Base-by-base conservation (phyloP, 2,888 invertebrate species). In the Nebria brevicollis region DNA sequence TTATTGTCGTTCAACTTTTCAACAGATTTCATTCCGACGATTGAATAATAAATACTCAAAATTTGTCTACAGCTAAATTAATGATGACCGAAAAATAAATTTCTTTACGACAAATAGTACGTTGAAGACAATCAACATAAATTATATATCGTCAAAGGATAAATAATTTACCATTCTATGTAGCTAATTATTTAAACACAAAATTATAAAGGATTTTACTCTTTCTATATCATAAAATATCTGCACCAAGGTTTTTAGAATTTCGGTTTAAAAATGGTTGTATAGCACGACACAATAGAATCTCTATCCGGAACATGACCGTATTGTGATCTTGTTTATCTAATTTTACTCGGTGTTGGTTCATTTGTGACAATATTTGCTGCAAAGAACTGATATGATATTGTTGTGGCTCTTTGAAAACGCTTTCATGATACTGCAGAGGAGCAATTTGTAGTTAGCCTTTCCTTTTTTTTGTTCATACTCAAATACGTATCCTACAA, bases 261-360 rank as follows among this genome's bases (percentile, higher is more conserved):
- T 34, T 26, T 72, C 72, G n/a, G 26, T 34, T 15, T 54, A 8
- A 54, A 54, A 54, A 54, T 54, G 8, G 54, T 54, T 8, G 54
- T 11, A 54, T 54, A 8, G 10, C 43, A 43, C 10, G 72, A 72
- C n/a, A 25, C 34, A 20, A 26, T 26, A 8, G 54, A 54, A 54
- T 54, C 5, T 54, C n/a, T n/a, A 13, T n/a, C 25, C 25, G 34
- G 72, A 72, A 72, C 72, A 34, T 66, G 75, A 34, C 15, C 77
- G 70, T 54, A 77, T 77, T 77, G 77, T 77, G 77, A 77, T 77
- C 72, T 64, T 72, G 77, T 77, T 77, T 77, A 77, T 77, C 77
- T 77, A 77, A 77, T 77, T 77, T 70, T 72, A 72, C 54, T 77
- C 72, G 77, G 72, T 54, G 70, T 77, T 72, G 77, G 77, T 77